Conservation (phyloP, 2,888 invertebrate genomes). For the Bembecia ichneumoniformis region DNA sequence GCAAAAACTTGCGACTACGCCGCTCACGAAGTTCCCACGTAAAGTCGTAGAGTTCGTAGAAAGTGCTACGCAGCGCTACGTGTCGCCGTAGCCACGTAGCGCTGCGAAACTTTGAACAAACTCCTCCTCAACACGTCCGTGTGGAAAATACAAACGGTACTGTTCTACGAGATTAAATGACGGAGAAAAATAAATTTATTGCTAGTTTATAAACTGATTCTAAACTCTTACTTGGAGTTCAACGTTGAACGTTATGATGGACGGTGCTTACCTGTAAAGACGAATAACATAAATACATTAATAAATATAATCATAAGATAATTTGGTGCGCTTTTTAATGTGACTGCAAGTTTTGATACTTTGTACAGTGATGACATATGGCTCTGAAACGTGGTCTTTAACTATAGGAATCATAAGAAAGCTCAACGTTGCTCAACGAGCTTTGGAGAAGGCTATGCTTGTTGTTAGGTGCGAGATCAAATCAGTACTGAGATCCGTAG, state of each 20-base stretch:
- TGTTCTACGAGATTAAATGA: background rate
- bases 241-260: background rate
- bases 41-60: conserved; percentile 15
- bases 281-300: background rate
- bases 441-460: too few species aligned
- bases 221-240: background rate
- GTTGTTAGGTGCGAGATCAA: too few species aligned
- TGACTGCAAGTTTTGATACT: too few species aligned
- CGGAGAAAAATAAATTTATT: background rate
- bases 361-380: too few species aligned
- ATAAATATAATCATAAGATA: too few species aligned
- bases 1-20: conserved; percentile 7
- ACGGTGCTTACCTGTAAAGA: background rate
- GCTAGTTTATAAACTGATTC: background rate
- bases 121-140: background rate
- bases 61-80: conserved; percentile 19
- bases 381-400: too few species aligned
- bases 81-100: conserved; percentile 15
- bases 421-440: too few species aligned
- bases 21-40: background rate
- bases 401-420: too few species aligned
- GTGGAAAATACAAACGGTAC: background rate
- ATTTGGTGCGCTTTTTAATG: too few species aligned
- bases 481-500: too few species aligned
- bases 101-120: background rate